Base-by-base conservation (phyloP, 2,113 vertebrate genomes). In the Trachemys scripta region DNA sequence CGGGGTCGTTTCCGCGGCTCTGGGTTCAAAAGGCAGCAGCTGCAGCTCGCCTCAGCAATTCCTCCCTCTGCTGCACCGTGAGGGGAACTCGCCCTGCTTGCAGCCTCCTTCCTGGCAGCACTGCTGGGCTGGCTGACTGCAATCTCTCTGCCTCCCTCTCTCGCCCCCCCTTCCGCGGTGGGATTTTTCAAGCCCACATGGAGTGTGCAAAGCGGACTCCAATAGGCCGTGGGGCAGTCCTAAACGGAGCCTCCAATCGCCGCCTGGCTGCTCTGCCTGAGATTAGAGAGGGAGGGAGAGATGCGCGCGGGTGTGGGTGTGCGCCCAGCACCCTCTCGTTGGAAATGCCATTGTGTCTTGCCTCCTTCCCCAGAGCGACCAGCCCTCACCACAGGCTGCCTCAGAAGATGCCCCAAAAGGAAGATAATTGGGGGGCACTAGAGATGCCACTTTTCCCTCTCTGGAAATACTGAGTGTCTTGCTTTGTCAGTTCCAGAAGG, bases 131-230 rank as follows among this genome's bases (percentile, higher is more conserved):
- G 87, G 47, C 69, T 5, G 50, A 17, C 29, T n/a, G 53, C 24
- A 27, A 49, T 29, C 84, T 38, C 78, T 87, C 56, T 79, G 86
- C 59, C 50, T 49, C 82, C 47, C 59, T 45, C 78, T 79, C 94
- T 80, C 84, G 85, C 88, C 27, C 75, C 90, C 62, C 16, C 82
- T 24, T 16, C 75, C 11, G 38, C 85, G 82, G 62, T 47, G 45
- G 84, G 65, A 87, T 86, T 91, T 96, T 83, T 86, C 87, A 87
- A 96, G 95, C 92, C 82, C 87, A 88, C 91, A 89, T 78, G 84
- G 86, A 93, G 86, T 87, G 80, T 76, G 95, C 84, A 65, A 84
- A 91, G 92, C 76, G 45, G 93, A 85, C 83, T 42, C 81, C 22
- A 24, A 92, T 81, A 81, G 42, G 93, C 91, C 12, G 92, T 42